Evolutionary conservation across 2,888 invertebrate species (phyloP), one percentile per base, ranked within the genome.

Genomic region (Tenthredo scrophulariae): DNA sequence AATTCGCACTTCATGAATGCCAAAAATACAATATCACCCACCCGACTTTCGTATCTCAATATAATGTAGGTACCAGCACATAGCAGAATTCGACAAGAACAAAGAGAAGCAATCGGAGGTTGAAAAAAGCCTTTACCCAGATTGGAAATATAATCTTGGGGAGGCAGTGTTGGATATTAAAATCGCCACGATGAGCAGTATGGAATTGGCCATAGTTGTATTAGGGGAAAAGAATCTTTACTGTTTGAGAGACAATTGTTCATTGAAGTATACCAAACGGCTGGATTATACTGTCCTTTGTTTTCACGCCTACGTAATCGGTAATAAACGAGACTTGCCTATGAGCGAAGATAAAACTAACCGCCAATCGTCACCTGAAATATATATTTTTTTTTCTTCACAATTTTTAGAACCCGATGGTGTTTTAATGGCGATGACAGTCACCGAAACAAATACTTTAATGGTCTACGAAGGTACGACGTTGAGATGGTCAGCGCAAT

Each of bases 401-500:
- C 26, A 0, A 54, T 22, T 72, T 84, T 85, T 91, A 97, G 97
- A 96, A 90, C 95, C 96, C 83, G 96, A 96, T 86, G 95, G 96
- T n/a, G 95, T 96, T 87, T 92, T 97, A 65, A 95, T 97, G 91
- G 94, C 96, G 74, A 94, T 98, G 92, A 95, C 98, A 26, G 96
- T 97, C 4, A 97, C 98, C 54, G 97, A 98, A 90, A 97, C 97
- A 77, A 96, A 96, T 74, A 97, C 97, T 85, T 93, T 99, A 86
- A 95, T 97, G 90, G 95, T 99, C 86, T 99, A 98, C 93, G 96
- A 98, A 92, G 96, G 97, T 87, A 96, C 97, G 22, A 96, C 96
- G 15, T 94, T 99, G 72, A 95, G 97, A 89, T 99, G 99, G 99
- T 97, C 98, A 1, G 97, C 98, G 40, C 97, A 97, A 92, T 94